Evolutionary conservation across 1,140 invertebrate genomes (phyloP).

Genomic region (Chymomyza costata): DNA sequence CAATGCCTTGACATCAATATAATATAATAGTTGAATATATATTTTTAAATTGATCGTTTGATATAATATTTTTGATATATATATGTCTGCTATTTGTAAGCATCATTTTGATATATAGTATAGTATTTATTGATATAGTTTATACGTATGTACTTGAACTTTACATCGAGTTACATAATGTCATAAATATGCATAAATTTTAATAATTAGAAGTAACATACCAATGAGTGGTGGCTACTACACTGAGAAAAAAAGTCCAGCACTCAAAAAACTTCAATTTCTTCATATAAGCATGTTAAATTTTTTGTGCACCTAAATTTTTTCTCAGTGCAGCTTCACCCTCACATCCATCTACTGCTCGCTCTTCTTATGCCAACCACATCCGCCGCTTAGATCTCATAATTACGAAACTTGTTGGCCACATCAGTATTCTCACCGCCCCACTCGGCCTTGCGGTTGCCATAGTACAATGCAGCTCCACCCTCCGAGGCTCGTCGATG

Average conservation of each 20-base stretch:
- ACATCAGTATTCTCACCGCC: conserved; percentile 85
- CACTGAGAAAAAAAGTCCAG: no score
- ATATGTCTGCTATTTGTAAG: no score
- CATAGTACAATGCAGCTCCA: conserved; percentile 85
- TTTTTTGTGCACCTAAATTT: background rate
- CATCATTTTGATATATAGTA: background rate
- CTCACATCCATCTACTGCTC: background rate
- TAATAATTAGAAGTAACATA: conserved; percentile 6
- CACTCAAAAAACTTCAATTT: no score
- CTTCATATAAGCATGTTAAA: no score
- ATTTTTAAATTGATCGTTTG: conserved; percentile 23
- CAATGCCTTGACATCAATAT: conserved; percentile 53
- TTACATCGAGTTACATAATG: conserved; percentile 28
- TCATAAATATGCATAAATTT: conserved; percentile 27
- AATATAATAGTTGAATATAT: conserved; percentile 16
- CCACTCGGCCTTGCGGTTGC: conserved; percentile 80
- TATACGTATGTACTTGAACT: conserved; percentile 29
- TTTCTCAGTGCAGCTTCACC: conserved; percentile 11
- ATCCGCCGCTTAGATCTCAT: conserved; percentile 88
- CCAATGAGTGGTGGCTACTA: no score
- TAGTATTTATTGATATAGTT: conserved; percentile 10
- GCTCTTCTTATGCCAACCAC: background rate
- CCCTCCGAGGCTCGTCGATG: conserved; percentile 87
- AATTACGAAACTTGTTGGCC: conserved; percentile 93
- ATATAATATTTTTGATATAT: conserved; percentile 47